phyloP scores from a whole-genome alignment of 2,113 vertebrate species.

The Alces alces region DNA sequence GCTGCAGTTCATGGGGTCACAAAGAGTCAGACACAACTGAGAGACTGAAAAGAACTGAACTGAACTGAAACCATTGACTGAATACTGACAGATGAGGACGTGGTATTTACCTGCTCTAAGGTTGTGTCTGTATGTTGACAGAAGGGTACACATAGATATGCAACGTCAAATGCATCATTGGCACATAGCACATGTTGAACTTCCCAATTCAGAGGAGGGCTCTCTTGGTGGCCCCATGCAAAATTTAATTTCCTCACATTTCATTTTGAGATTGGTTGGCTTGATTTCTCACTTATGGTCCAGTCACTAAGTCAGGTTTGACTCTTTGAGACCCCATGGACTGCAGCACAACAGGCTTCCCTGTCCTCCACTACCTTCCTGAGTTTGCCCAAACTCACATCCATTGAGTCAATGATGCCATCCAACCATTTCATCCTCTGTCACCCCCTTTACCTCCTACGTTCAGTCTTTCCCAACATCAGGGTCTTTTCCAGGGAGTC shows the following conservation, averaged over 20 bases:
- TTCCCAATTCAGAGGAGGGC: not conserved
- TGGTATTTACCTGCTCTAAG: not conserved
- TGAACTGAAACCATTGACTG: not conserved
- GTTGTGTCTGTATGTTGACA: not conserved
- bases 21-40: not conserved
- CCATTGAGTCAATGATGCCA: not conserved
- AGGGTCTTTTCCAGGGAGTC: not conserved
- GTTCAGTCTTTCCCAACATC: not conserved
- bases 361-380: not conserved
- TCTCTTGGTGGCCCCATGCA: not conserved
- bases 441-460: not conserved
- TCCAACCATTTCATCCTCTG: not conserved
- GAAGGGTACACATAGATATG: not conserved
- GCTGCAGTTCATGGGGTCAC: not conserved
- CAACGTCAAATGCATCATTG: accelerated
- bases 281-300: not conserved
- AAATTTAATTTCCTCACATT: not conserved
- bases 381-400: not conserved
- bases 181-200: not conserved
- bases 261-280: not conserved
- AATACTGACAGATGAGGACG: too few species aligned
- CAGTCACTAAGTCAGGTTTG: not conserved
- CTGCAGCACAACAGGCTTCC: not conserved
- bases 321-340: not conserved
- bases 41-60: not conserved